Percentiles rank a stretch among this genome's conserved stretches.
Conservation (phyloP, 2,797 vertebrate species). For the Sebastes goodei region DNA sequence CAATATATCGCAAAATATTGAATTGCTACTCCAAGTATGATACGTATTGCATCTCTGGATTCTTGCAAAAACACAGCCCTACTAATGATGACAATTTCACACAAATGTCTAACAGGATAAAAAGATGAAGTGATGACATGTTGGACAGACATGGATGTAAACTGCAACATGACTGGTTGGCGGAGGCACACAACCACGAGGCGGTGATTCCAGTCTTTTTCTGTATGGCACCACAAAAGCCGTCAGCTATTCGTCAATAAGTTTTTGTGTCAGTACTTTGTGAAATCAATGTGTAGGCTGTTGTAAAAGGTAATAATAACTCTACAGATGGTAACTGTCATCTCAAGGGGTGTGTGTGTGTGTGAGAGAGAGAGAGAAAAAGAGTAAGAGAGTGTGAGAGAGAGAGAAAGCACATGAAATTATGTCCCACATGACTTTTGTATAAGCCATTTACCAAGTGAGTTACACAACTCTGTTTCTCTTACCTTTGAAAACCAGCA, state of each 20-base stretch:
- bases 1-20: too few relatives aligned
- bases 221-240: slow-evolving; percentile 15
- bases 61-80: too few relatives aligned
- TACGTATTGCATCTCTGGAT: too few relatives aligned
- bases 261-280: slow-evolving; percentile 45
- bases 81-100: too few relatives aligned
- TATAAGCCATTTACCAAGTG: slow-evolving; percentile 59
- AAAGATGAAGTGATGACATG: too few relatives aligned
- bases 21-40: too few relatives aligned
- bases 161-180: too few relatives aligned
- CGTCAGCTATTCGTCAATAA: slow-evolving; percentile 17
- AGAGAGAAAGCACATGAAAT: slow-evolving; percentile 52
- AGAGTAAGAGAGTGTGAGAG: not conserved
- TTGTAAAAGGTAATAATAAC: slow-evolving; percentile 62
- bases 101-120: too few relatives aligned
- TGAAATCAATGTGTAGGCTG: slow-evolving; percentile 54
- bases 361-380: not conserved
- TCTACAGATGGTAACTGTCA: slow-evolving; percentile 62
- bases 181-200: not conserved
- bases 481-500: slow-evolving; percentile 42
- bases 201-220: not conserved
- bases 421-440: slow-evolving; percentile 53
- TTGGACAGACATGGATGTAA: too few relatives aligned
- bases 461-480: slow-evolving; percentile 48
- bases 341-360: slow-evolving; percentile 42